Percentiles rank a stretch among this genome's conserved stretches.
These are phyloP conservation scores for Mobula hypostoma DNA, from an alignment of 2,113 vertebrate species.

Conservation along the genomic window DNA sequence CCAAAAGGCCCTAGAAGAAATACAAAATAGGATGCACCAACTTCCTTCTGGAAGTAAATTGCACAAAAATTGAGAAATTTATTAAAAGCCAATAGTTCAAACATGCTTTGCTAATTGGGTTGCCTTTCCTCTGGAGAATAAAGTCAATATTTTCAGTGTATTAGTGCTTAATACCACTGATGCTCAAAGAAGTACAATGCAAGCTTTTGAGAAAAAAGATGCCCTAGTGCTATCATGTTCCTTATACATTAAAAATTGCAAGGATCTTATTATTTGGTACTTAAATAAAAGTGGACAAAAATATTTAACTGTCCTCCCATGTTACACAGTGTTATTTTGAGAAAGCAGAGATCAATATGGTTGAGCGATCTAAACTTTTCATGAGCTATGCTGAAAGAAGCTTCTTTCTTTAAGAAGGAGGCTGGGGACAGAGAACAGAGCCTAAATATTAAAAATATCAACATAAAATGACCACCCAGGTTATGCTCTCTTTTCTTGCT, in stretches of 20 bases:
- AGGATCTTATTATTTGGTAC: background rate
- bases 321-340: background rate
- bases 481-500: no score
- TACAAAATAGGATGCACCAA: background rate
- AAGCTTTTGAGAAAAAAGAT: background rate
- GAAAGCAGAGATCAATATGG: background rate
- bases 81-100: background rate
- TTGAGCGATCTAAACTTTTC: background rate
- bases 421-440: no score
- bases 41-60: background rate
- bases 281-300: slow-evolving; percentile 7
- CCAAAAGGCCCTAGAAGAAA: background rate
- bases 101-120: background rate
- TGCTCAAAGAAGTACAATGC: background rate
- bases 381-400: no score
- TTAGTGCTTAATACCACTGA: background rate
- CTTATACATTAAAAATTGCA: background rate
- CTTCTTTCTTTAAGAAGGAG: no score
- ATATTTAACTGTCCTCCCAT: background rate
- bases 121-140: background rate
- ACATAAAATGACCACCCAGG: no score
- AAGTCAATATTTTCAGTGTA: slow-evolving; percentile 16
- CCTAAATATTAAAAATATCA: no score
- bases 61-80: background rate
- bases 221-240: background rate